These are phyloP conservation scores for Tauraco hartlaubi DNA, from an alignment of 2,797 vertebrate genomes.

Conservation along the genomic window DNA sequence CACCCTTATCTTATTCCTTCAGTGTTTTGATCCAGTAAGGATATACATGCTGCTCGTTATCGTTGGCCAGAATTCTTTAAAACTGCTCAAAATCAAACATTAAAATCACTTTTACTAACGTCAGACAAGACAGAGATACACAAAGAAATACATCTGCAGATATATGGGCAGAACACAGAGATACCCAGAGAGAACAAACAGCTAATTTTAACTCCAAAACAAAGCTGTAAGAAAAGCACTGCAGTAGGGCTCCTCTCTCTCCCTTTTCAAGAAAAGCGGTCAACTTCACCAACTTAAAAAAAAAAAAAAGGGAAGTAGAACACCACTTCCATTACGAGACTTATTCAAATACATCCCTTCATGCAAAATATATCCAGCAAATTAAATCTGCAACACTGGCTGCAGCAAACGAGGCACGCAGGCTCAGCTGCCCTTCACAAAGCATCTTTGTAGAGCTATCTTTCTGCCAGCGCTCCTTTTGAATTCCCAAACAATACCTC, in stretches of 20 bases:
- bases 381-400: conserved; percentile 62
- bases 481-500: conserved; percentile 68
- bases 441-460: conserved; percentile 72
- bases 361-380: conserved; percentile 40
- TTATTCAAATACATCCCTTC: background rate
- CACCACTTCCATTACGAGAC: background rate
- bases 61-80: background rate
- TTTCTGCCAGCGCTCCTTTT: conserved; percentile 65
- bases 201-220: conserved; percentile 41
- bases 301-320: background rate
- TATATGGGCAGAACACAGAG: background rate
- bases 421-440: conserved; percentile 64
- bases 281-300: background rate
- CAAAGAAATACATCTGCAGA: conserved; percentile 30
- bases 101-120: background rate
- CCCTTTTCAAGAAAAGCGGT: background rate
- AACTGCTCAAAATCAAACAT: conserved; percentile 7
- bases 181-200: conserved; percentile 15
- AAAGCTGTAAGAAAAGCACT: conserved; percentile 9
- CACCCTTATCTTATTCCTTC: background rate
- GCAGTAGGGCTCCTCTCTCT: background rate
- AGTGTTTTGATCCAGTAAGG: background rate
- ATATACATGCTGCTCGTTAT: background rate
- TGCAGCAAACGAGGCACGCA: background rate
- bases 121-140: background rate